A percentile compares a stretch with the other conserved stretches of the same genome.
Evolutionary conservation across 2,113 vertebrate genomes (phyloP).

Genomic region (Panurus biarmicus): DNA sequence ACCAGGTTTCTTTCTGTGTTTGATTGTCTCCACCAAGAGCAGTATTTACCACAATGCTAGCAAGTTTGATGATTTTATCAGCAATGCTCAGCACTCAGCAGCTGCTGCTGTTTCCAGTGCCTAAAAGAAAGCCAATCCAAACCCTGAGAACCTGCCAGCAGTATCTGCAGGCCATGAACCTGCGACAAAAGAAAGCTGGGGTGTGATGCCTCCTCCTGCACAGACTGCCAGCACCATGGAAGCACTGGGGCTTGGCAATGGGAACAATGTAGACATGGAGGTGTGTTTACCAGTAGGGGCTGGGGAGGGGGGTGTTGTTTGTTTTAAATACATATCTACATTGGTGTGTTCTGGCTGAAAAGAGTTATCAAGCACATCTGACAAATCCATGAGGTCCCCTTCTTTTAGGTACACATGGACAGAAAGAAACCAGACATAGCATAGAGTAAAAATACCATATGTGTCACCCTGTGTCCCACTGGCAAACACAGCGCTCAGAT

Average conservation of each 20-base stretch:
- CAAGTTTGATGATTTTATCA: neutral
- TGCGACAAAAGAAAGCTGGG: neutral
- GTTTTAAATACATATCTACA: neutral
- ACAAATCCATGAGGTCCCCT: neutral
- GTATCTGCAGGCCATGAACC: neutral
- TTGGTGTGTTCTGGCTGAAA: neutral
- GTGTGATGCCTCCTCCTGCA: neutral
- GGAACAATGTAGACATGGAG: neutral
- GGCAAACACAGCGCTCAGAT: neutral
- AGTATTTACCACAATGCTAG: neutral
- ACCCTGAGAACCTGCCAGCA: neutral
- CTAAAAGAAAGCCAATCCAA: neutral
- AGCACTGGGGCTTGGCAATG: neutral
- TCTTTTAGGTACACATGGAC: neutral
- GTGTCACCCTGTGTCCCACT: neutral
- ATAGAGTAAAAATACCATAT: neutral
- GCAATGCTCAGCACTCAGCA: neutral
- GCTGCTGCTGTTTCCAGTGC: neutral
- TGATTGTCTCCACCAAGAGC: neutral
- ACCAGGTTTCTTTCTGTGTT: neutral
- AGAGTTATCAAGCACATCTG: neutral
- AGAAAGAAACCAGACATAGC: neutral
- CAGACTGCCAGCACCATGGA: neutral
- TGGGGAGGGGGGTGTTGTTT: neutral
- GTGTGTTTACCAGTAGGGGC: neutral